These are phyloP conservation scores for Disparrhopalites patrizii DNA, from an alignment of 2,888 invertebrate genomes.

Conservation along the genomic window DNA sequence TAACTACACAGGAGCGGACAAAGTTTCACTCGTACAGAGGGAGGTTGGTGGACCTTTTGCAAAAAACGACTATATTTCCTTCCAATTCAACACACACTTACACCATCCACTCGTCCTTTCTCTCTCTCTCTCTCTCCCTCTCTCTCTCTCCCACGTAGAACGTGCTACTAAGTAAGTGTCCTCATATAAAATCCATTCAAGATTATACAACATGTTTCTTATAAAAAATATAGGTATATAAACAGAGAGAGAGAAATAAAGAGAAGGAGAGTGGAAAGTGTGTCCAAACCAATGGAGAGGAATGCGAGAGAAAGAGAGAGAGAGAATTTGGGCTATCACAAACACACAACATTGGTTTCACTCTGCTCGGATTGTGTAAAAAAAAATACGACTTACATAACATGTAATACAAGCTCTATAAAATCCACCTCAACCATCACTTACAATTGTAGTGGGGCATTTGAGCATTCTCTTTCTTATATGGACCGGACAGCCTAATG, in stretches of 20 bases:
- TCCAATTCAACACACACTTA: neutral
- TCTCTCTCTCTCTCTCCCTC: too few relatives aligned
- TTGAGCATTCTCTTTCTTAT: neutral
- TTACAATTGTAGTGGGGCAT: neutral
- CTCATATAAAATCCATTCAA: constrained; percentile 7
- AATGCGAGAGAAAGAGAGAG: too few relatives aligned
- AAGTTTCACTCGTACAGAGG: too few relatives aligned
- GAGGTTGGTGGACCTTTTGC: too few relatives aligned
- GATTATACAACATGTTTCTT: neutral
- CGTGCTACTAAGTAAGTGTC: constrained; percentile 1
- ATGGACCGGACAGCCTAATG: constrained; percentile 6
- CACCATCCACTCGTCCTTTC: too few relatives aligned
- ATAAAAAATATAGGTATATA: neutral
- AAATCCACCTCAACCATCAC: neutral
- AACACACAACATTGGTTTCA: constrained; percentile 18
- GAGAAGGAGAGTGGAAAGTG: too few relatives aligned
- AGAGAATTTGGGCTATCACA: neutral
- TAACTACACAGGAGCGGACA: too few relatives aligned
- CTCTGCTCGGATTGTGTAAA: neutral
- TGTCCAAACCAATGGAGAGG: too few relatives aligned
- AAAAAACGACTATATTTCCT: too few relatives aligned
- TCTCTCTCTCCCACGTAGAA: neutral
- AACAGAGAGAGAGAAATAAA: neutral
- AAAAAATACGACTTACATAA: constrained; percentile 1
- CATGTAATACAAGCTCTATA: constrained; percentile 6